Evolutionary conservation across 2,888 invertebrate species (phyloP), one percentile per base, ranked within the genome.

Genomic region (Chorisops tibialis): DNA sequence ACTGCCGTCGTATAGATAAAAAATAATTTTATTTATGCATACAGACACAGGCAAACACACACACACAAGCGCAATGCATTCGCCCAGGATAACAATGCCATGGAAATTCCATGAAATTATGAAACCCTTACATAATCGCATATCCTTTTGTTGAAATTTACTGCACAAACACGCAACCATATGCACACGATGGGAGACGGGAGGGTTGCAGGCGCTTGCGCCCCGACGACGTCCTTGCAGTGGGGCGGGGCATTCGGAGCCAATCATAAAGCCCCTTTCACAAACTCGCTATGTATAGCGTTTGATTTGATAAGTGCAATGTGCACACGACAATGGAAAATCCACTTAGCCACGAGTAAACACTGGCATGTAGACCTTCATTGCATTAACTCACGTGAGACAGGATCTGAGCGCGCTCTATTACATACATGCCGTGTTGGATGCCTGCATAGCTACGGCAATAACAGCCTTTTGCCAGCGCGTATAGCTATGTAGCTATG

Each of bases 181-280:
- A 61, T 59, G 52, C 47, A 43, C 43, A 49, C 30, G 35, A 49
- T 45, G 48, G 41, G 37, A 30, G 30, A 30, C 7, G 30, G 30
- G 21, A 11, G 39, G 63, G 24, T 18, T 43, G 24, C 35, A 58
- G 45, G 72, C 77, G 77, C 78, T 72, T 77, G 77, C 77, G 77
- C 77, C 72, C 71, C 72, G 73, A 76, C 75, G 75, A 74, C 75
- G 67, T 54, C 61, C 61, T 58, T 58, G 48, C 62, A 60, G 37
- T 39, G 63, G 67, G 69, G 69, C 69, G 68, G 68, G 65, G 68
- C 69, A 60, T 67, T 67, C 61, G 66, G 67, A 68, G 69, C 69
- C 69, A 69, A 69, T 69, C 69, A 69, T 68, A 67, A 67, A 65
- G 63, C 63, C 62, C 67, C 61, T 63, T 45, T 65, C 59, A 62